Evolutionary conservation across 2,113 vertebrate species (phyloP).

Genomic region (Ctenomys sociabilis): DNA sequence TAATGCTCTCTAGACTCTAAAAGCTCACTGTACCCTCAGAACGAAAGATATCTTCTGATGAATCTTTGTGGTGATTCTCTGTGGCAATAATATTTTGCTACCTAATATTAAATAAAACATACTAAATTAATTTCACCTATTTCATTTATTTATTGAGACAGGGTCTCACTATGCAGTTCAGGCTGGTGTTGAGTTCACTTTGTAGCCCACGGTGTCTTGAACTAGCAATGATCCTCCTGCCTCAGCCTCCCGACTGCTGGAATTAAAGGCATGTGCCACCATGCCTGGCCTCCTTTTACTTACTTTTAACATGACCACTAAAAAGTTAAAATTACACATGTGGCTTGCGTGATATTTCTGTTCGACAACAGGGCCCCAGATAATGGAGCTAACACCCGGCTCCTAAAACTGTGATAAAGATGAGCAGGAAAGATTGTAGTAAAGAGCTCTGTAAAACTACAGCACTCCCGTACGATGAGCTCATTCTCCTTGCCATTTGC

Average conservation of each 20-base stretch:
- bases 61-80: not conserved
- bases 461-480: not conserved
- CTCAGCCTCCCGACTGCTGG: too few relatives aligned
- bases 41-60: slow-evolving; percentile 12
- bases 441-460: not conserved
- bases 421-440: not conserved
- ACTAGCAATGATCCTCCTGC: too few relatives aligned
- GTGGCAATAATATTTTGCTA: not conserved
- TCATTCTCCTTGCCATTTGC: not conserved
- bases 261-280: too few relatives aligned
- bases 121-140: not conserved
- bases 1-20: not conserved
- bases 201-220: too few relatives aligned
- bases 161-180: too few relatives aligned
- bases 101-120: not conserved
- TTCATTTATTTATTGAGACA: not conserved
- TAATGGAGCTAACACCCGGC: not conserved
- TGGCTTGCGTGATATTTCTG: not conserved
- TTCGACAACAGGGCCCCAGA: not conserved
- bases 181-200: too few relatives aligned
- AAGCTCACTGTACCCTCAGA: not conserved
- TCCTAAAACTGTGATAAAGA: not conserved
- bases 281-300: not conserved
- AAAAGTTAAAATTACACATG: not conserved
- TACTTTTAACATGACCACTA: not conserved